phyloP scores from a whole-genome alignment of 2,113 vertebrate genomes.

The Gavia stellata region DNA sequence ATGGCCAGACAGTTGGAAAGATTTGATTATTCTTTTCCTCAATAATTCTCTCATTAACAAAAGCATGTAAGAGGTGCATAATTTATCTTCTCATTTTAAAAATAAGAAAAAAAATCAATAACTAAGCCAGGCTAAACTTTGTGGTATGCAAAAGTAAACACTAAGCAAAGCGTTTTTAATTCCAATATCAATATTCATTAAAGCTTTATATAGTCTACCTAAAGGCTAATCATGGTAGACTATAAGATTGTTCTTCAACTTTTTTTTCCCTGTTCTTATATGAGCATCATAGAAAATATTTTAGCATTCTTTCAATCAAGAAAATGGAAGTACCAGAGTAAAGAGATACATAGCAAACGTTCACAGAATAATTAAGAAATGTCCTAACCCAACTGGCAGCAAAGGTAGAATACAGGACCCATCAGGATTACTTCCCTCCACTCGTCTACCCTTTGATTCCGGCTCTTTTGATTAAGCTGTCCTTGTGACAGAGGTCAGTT shows the following conservation, averaged over 20 bases:
- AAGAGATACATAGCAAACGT: not conserved
- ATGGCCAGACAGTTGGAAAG: not conserved
- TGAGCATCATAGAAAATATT: not conserved
- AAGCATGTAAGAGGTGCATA: not conserved
- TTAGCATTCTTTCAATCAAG: not conserved
- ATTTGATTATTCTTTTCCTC: constrained; percentile 6
- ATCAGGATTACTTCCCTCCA: not conserved
- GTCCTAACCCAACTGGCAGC: not conserved
- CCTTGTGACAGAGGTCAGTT: constrained; percentile 85
- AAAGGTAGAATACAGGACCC: not conserved
- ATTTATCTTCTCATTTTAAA: constrained; percentile 20
- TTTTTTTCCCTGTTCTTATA: not conserved
- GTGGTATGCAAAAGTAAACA: not conserved
- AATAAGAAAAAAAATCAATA: not conserved
- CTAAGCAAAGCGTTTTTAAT: constrained; percentile 24
- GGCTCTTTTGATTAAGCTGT: constrained; percentile 74
- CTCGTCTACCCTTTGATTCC: not conserved
- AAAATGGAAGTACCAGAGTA: constrained; percentile 7
- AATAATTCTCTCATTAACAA: constrained; percentile 15
- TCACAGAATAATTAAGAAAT: constrained; percentile 50
- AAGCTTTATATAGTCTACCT: not conserved
- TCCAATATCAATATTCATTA: constrained; percentile 46
- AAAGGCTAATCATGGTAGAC: not conserved
- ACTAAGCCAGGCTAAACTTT: not conserved
- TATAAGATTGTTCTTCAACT: not conserved